Evolutionary conservation across 2,888 invertebrate genomes (phyloP), one percentile per base, ranked within the genome.

Genomic region (Bibio marci): DNA sequence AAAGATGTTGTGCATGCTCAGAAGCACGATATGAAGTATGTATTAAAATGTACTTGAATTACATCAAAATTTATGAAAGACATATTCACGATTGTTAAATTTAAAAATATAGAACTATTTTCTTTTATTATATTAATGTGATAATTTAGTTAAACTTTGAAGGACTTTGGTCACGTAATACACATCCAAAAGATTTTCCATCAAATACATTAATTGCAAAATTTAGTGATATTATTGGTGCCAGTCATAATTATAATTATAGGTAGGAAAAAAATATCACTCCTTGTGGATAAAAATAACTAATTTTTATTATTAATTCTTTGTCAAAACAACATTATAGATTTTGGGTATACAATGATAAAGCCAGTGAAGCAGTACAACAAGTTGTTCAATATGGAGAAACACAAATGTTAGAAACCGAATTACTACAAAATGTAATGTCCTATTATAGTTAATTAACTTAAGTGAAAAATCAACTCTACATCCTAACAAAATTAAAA

Each of bases 121-220:
- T n/a, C n/a, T n/a, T n/a, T n/a, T n/a, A n/a, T n/a, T n/a, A n/a
- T n/a, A n/a, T n/a, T n/a, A n/a, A n/a, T n/a, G n/a, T n/a, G n/a
- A n/a, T n/a, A n/a, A 22, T 45, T 52, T 51, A 86, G 85, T 69
- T 87, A 7, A 82, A 73, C 48, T 92, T 83, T 56, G 86, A 94
- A 62, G 92, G 97, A 0, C 67, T 90, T 26, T 98, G 97, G 97
- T 90, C 94, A 1, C 73, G 87, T 18, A 79, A 85, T 52, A 94
- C 92, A 0, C 97, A 98, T 60, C 94, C 97, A 0, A 91, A 86
- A 52, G 91, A 92, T 53, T 98, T 91, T 54, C 97, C 97, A 0
- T 72, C 76, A 39, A 86, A 90, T 49, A 73, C 73, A 39, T 86
- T 86, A 67, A 68, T 81, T 42, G 87, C 94, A 1, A 82, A 94